Conservation (phyloP, 2,113 vertebrate species). For the Vulpes vulpes region DNA sequence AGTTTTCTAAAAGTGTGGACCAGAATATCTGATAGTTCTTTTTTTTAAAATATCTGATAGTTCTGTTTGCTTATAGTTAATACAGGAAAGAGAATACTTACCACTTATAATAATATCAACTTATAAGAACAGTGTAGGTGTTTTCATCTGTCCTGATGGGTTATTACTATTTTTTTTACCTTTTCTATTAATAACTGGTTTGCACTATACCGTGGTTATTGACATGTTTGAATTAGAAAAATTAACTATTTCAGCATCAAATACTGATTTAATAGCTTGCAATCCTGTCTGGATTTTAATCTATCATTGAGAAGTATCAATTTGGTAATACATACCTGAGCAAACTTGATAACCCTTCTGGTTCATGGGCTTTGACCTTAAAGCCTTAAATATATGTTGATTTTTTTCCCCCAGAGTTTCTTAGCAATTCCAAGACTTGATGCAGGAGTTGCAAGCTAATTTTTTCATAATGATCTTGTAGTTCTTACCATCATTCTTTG, state of each 20-base stretch:
- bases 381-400: background rate
- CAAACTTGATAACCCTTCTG: conserved; percentile 10
- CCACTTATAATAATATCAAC: background rate
- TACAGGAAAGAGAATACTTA: background rate
- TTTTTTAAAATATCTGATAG: background rate
- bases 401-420: background rate
- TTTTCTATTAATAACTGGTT: conserved; percentile 13
- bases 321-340: background rate
- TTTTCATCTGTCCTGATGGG: background rate
- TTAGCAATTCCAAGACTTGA: background rate
- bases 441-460: background rate
- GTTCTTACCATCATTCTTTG: background rate
- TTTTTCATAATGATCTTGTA: background rate
- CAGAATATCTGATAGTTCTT: background rate
- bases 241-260: background rate
- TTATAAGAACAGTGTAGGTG: background rate
- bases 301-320: background rate
- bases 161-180: background rate
- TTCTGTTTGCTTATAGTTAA: background rate
- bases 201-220: background rate
- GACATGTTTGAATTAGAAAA: background rate
- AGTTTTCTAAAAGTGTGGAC: background rate
- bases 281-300: background rate
- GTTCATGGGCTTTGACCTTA: background rate
- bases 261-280: background rate